Evolutionary conservation across 2,113 vertebrate genomes (phyloP), one percentile per base, ranked within the genome.

Genomic region (Scolopax mira): DNA sequence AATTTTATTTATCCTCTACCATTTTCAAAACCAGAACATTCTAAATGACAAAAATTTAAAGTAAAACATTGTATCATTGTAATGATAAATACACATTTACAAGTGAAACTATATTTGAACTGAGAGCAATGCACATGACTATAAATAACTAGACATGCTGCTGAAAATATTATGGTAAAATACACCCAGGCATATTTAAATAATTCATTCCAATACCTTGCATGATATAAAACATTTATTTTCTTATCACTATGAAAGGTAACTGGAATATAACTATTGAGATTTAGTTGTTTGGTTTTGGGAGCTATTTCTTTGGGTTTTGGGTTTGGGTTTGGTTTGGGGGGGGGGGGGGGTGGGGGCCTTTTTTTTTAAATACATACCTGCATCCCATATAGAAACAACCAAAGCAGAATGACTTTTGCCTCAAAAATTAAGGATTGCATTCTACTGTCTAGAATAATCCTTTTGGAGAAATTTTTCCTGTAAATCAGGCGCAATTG

Each of bases 51-150:
- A 74, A 83, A 83, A 85, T 67, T 89, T 82, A 62, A 89, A 83
- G 57, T 80, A 94, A 96, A 90, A 77, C 51, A 42, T 30, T 31
- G 0, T 30, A 57, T 67, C 28, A 37, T 2, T 84, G 30, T 22
- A 94, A 91, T 37, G 28, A 90, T n/a, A 95, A 86, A 93, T 41
- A 78, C 37, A 64, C 13, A 60, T 94, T 94, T 79, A 92, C 13
- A 85, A 64, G 13, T 52, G 46, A 87, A 92, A 94, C 58, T 17
- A 61, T 58, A 52, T 72, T 82, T 60, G 24, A 89, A 70, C 33
- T 70, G 51, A 88, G 72, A 73, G 8, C 28, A 81, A 42, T 31
- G 48, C 24, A 57, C 22, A 69, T 55, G 13, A 71, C 41, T 78
- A 44, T 54, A 90, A 79, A 78, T 70, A 66, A 57, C 3, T 44